Evolutionary conservation across 2,888 invertebrate species (phyloP), one percentile per base, ranked within the genome.

Genomic region (Conus canariensis): DNA sequence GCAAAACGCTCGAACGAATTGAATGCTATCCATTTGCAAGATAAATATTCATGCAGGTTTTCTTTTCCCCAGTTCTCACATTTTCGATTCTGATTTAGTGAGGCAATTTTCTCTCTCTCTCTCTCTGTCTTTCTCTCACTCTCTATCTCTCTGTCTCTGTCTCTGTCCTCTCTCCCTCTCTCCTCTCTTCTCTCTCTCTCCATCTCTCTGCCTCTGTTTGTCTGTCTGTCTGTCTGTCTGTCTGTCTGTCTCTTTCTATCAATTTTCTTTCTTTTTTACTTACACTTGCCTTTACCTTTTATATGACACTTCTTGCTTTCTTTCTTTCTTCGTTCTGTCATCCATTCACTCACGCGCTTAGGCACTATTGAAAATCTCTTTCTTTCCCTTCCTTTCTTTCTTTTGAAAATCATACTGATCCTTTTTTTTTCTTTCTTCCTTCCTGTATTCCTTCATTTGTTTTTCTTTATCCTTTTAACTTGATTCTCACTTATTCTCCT

Each of bases 51-150:
- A 45, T 45, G 45, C 45, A 45, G 45, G 45, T 2, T 45, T 45
- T 30, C 2, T 45, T 45, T 45, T 45, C 45, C 45, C 45, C 45
- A 45, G 4, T 45, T 45, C 45, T 45, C 3, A 45, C 45, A 45
- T 45, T 45, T 45, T 45, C 45, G 45, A 4, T 45, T 45, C 45
- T 45, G 45, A 45, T 45, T 45, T 45, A 45, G 45, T 45, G 45
- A 4, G 45, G 45, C 45, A 45, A 1, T 22, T 80, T 0, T 80
- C 45, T 80, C 7, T 80, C 30, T 80, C 30, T 80, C 80, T 80
- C 56, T 83, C 83, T 83, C 56, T 83, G 22, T 83, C 83, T 58
- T 0, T 83, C 56, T 45, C 56, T 83, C 83, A 58, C 83, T 56
- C 7, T 56, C 16, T 83, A 1, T 56, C 56, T 83, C 56, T 22